phyloP scores from a whole-genome alignment of 2,797 vertebrate species.

The Protosalanx chinensis region DNA sequence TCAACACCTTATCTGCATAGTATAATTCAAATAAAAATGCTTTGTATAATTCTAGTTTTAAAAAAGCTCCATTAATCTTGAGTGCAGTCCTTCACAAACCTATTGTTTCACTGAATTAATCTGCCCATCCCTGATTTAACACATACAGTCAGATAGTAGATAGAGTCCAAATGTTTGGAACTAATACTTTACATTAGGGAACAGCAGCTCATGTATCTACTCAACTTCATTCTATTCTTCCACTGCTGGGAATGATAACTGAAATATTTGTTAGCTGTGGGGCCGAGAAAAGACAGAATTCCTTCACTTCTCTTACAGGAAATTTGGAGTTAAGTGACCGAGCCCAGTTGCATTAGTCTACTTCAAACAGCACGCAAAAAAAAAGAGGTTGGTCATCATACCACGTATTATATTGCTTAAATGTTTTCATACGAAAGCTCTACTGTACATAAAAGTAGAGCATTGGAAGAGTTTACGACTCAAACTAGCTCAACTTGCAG shows the following conservation, averaged over 20 bases:
- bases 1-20: neutral
- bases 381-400: neutral
- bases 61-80: neutral
- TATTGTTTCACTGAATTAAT: neutral
- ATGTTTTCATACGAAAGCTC: neutral
- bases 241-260: neutral
- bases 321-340: conserved; percentile 6
- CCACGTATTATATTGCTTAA: neutral
- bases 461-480: neutral
- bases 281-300: neutral
- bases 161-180: neutral
- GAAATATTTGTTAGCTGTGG: neutral
- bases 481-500: conserved; percentile 4
- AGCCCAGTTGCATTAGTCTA: conserved; percentile 6
- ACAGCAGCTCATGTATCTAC: neutral
- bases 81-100: neutral
- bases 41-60: neutral
- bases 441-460: neutral
- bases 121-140: neutral
- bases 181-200: neutral
- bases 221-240: neutral
- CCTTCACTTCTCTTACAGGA: neutral
- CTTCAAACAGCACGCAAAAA: neutral
- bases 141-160: neutral
- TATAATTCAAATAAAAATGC: neutral